These are phyloP conservation scores for Drosophila peninsularis DNA, from an alignment of 2,888 invertebrate species.

Conservation along the genomic window DNA sequence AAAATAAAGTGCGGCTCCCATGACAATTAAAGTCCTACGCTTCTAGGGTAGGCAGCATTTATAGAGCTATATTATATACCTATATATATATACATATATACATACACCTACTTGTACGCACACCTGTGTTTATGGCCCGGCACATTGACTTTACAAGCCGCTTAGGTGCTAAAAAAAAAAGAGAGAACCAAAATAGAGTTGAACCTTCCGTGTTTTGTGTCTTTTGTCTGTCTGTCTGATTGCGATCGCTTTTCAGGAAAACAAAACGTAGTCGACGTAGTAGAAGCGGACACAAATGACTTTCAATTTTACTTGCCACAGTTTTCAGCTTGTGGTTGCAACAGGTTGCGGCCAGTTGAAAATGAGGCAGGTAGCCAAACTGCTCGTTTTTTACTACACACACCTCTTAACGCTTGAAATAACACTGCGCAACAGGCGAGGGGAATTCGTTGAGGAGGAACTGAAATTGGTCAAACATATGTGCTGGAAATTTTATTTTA, in stretches of 20 bases:
- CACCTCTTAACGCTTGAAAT: not conserved
- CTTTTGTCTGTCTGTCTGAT: slow-evolving; percentile 32
- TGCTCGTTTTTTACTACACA: slow-evolving; percentile 17
- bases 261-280: not conserved
- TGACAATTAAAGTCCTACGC: slow-evolving; percentile 53
- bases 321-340: slow-evolving; percentile 42
- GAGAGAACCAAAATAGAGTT: not conserved
- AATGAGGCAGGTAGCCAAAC: slow-evolving; percentile 28
- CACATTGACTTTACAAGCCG: slow-evolving; percentile 62
- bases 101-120: not conserved
- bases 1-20: slow-evolving; percentile 62
- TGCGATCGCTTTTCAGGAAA: slow-evolving; percentile 49
- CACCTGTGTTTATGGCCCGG: slow-evolving; percentile 19
- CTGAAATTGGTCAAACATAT: no score
- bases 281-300: slow-evolving; percentile 46
- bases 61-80: not conserved
- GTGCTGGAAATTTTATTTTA: not conserved
- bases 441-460: not conserved
- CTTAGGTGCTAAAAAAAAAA: slow-evolving; percentile 37
- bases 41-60: slow-evolving; percentile 27
- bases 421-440: slow-evolving; percentile 29
- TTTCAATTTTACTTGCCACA: slow-evolving; percentile 61
- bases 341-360: slow-evolving; percentile 44
- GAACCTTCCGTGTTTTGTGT: slow-evolving; percentile 26
- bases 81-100: not conserved